Base-by-base conservation (phyloP, 2,113 vertebrate genomes). In the Hiodon tergisus region DNA sequence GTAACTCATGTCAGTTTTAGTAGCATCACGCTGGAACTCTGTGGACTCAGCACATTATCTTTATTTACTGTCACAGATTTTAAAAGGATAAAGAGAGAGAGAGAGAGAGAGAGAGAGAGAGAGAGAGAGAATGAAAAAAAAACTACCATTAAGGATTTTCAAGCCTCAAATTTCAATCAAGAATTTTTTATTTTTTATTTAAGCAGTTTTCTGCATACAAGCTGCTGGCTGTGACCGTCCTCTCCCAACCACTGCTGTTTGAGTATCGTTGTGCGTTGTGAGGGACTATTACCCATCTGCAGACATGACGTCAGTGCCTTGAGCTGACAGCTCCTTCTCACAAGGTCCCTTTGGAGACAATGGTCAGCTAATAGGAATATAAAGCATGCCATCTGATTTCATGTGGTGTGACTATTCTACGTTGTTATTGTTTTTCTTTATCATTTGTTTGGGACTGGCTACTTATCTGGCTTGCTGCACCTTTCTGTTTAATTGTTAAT, bases 21-120 rank as follows among this genome's bases (percentile, higher is more conserved):
- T 77, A 77, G 82, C 81, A 69, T 82, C 73, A 76, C 83, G 82
- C 78, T 77, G 81, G 84, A 82, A 81, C 85, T 75, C 76, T 78
- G 88, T 82, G 54, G 74, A 72, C 80, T 83, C 86, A 85, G 85
- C 86, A 85, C 83, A 86, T 89, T 87, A 90, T 83, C 85, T 86
- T 85, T 89, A 90, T 90, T 92, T 90, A 90, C 83, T 86, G 79
- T 85, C 85, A 73, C 66, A 81, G 73, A 81, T 87, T 88, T 88
- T 66, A 61, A 31, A 77, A 72, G 85, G 87, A 89, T 85, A 90
- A 2, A 31, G 31, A 31, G 31, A 31, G 31, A 31, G 31, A 31
- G 31, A 31, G 31, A 31, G 31, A 31, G 31, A 31, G 31, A 31
- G 31, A 31, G 31, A 31, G 31, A 31, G 31, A 31, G 31, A 31